Base-by-base conservation (phyloP, 2,113 vertebrate genomes). In the Lucifuga dentata region DNA sequence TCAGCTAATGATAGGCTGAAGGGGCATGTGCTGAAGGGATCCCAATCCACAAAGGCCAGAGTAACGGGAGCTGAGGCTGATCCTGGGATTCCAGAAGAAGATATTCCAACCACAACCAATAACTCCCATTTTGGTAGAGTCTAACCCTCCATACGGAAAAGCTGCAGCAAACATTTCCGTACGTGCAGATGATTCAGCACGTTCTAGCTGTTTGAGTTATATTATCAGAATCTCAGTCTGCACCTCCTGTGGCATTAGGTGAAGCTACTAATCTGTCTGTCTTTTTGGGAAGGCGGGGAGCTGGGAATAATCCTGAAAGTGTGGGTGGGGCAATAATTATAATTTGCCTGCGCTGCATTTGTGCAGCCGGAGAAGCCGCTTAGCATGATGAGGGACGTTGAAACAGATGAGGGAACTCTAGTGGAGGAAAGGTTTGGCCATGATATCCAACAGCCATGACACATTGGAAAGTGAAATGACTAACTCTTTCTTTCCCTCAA, bases 61-160 rank as follows among this genome's bases (percentile, higher is more conserved):
- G 68, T 41, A 35, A 26, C 48, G 48, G 80, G 78, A 77, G 73
- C 67, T 73, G 76, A 70, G 64, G 52, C 62, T 77, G 75, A 88
- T 89, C 87, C 87, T 21, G 56, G 59, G 78, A 86, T 86, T 86
- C 85, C 76, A 85, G 73, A 74, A 81, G 80, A 56, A 84, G 78
- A 86, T 88, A 86, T 89, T 89, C 87, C 87, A 76, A 79, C 61
- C 73, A 83, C 81, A 21, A 80, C 74, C 79, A 60, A 86, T 85
- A 88, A 70, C 59, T 11, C 73, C 58, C 46, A 49, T 67, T 73
- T 59, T 39, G 72, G 60, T 46, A 66, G 52, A 11, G 46, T 81
- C 67, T 67, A 48, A 43, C 32, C 32, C 56, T 70, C 74, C 55
- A 46, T 48, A 67, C 64, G 81, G 87, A 89, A 89, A 88, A 87